Conservation (phyloP, 2,113 vertebrate genomes). For the Equus quagga region DNA sequence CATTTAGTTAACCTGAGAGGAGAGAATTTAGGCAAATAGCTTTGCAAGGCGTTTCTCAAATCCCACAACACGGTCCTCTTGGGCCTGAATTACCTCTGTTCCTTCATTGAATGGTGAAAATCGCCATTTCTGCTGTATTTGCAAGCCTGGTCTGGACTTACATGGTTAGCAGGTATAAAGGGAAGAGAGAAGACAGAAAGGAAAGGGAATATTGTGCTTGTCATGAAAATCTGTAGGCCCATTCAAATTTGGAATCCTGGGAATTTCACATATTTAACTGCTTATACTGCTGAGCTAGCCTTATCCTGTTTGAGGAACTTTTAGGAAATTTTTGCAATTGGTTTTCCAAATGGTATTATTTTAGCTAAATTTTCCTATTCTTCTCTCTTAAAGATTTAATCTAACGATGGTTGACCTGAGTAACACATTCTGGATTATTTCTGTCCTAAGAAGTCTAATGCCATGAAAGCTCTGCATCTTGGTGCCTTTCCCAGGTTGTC, state of each 20-base stretch:
- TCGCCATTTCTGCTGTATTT: neutral
- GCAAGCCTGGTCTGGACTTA: neutral
- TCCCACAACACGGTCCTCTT: neutral
- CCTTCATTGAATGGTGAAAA: neutral
- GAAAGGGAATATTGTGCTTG: neutral
- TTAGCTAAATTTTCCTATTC: neutral
- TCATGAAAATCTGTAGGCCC: neutral
- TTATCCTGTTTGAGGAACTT: neutral
- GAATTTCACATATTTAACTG: neutral
- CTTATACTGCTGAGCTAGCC: neutral
- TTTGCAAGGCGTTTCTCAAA: neutral
- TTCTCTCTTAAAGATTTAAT: neutral
- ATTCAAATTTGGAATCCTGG: neutral
- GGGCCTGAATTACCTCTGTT: neutral
- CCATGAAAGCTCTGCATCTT: neutral
- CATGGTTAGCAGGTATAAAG: neutral
- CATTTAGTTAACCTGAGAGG: neutral
- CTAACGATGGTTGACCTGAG: neutral
- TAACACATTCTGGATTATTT: neutral
- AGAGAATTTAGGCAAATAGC: neutral
- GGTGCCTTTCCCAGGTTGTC: neutral
- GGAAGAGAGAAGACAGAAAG: neutral
- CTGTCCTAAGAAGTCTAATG: neutral
- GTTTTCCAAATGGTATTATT: neutral
- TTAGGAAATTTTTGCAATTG: neutral